Evolutionary conservation across 2,113 vertebrate species (phyloP).

Genomic region (Cryptomyrus ogoouensis): DNA sequence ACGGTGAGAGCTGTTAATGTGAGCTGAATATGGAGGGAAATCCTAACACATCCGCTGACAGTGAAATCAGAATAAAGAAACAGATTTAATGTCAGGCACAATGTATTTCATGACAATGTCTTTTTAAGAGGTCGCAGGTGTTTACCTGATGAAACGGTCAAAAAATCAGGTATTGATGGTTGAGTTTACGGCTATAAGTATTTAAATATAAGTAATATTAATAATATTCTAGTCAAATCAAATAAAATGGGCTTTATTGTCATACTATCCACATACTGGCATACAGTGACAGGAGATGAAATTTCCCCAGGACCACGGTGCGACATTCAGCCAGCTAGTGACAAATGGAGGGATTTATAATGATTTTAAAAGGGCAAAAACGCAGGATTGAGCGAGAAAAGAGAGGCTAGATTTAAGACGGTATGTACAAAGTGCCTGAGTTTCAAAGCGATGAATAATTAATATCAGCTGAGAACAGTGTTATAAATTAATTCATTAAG

Average conservation of each 20-base stretch:
- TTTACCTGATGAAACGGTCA: not conserved
- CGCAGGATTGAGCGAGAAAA: not conserved
- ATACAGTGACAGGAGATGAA: not conserved
- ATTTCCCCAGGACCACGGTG: not conserved
- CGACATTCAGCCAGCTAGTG: not conserved
- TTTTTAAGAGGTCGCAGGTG: not conserved
- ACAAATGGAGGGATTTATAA: not conserved
- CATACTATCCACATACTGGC: not conserved
- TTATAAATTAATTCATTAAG: not conserved
- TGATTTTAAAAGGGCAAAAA: not conserved
- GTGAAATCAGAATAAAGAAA: not conserved
- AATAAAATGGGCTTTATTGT: not conserved
- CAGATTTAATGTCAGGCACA: not conserved
- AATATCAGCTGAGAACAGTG: not conserved
- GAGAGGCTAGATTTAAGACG: not conserved
- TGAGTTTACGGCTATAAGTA: not conserved
- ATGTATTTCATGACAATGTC: not conserved
- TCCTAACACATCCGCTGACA: not conserved
- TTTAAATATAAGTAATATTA: not conserved
- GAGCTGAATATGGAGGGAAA: slow-evolving; percentile 8
- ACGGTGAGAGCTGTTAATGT: slow-evolving; percentile 26
- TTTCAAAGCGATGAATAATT: not conserved
- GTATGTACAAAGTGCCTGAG: not conserved
- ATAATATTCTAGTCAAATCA: not conserved
- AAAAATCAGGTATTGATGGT: not conserved